Base-by-base conservation (phyloP, 2,888 invertebrate species). In the Carterocephalus palaemon region DNA sequence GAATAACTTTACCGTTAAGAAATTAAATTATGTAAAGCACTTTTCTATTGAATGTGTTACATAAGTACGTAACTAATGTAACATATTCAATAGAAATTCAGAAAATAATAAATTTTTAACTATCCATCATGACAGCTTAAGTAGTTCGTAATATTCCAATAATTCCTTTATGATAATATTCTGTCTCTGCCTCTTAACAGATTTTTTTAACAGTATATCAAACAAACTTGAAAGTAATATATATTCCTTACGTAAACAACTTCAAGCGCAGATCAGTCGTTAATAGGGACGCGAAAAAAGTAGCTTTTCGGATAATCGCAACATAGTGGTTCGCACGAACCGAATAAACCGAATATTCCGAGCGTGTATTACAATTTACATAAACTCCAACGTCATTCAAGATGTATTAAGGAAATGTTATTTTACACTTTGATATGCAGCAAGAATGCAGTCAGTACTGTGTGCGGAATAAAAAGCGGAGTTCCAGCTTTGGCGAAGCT, bases 301-400 rank as follows among this genome's bases (percentile, higher is more conserved):
- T 67, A 22, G 17, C 61, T 64, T 62, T 24, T 17, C 13, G 64
- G 67, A 65, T 69, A 66, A 40, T 62, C 52, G 47, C 48, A 47
- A 29, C 20, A n/a, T n/a, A 33, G 41, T 52, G 53, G 61, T 70
- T 65, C 62, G 59, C 61, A 57, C 60, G 62, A 64, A 62, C 65
- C 64, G 64, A 77, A n/a, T n/a, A n/a, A n/a, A n/a, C n/a, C n/a
- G n/a, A 77, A 76, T 80, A 83, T 84, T 80, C 81, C 56, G 57
- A 57, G 51, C 75, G 70, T 76, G 79, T 82, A 67, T 75, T 67
- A 70, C 56, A 72, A 80, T 83, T 79, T 81, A 77, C 84, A 82
- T 81, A 81, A 81, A 78, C 78, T 78, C 68, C 62, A 59, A 57
- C 67, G 70, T 70, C 73, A 72, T 84, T 79, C 64, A 62, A 77